These are phyloP conservation scores for Paramormyrops hopkinsi DNA, from an alignment of 2,797 vertebrate species.

Conservation along the genomic window DNA sequence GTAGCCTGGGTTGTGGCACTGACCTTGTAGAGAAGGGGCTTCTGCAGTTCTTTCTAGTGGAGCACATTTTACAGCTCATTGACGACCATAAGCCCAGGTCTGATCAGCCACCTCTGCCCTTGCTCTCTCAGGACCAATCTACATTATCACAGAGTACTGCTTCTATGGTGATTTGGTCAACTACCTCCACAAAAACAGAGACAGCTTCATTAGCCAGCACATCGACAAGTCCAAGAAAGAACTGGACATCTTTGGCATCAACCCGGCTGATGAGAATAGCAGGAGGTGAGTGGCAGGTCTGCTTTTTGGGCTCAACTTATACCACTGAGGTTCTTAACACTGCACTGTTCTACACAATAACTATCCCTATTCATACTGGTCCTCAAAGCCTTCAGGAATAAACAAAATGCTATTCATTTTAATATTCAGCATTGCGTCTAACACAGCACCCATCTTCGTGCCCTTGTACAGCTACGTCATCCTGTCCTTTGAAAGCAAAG, in stretches of 20 bases:
- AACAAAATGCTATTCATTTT: neutral
- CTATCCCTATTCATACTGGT: neutral
- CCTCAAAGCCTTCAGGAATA: neutral
- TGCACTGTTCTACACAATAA: neutral
- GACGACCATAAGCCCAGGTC: neutral
- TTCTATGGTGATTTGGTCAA: slow-evolving; percentile 98
- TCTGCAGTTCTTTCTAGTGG: neutral
- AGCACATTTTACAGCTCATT: neutral
- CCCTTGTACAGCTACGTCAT: slow-evolving; percentile 80
- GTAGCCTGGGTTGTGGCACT: slow-evolving; percentile 10
- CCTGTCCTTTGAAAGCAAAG: slow-evolving; percentile 91
- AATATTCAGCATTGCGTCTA: neutral
- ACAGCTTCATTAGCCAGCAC: slow-evolving; percentile 79
- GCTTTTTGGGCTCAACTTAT: neutral
- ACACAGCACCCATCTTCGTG: neutral
- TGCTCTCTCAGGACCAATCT: slow-evolving; percentile 80
- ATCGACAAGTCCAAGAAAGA: slow-evolving; percentile 89
- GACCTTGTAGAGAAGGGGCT: neutral
- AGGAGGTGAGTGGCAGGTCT: slow-evolving; percentile 68
- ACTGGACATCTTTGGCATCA: slow-evolving; percentile 93
- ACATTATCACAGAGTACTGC: slow-evolving; percentile 98
- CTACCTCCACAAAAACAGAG: slow-evolving; percentile 95
- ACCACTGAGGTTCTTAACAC: neutral
- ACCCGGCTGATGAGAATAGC: slow-evolving; percentile 87
- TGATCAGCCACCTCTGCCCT: neutral